phyloP scores from a whole-genome alignment of 2,113 vertebrate genomes.

The Centropristis striata region DNA sequence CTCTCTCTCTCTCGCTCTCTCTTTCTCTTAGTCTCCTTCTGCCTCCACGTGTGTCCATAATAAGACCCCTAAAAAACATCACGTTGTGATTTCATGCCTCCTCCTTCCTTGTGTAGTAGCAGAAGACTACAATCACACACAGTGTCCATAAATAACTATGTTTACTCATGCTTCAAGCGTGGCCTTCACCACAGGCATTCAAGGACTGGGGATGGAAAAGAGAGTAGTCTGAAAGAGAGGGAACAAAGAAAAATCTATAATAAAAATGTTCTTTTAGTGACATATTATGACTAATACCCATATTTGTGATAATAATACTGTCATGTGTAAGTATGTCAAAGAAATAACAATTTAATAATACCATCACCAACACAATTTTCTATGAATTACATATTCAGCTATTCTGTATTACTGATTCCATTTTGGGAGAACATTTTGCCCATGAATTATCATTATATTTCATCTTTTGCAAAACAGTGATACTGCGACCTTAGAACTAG shows the following conservation, averaged over 20 bases:
- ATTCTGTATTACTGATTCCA: not conserved
- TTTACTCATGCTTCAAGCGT: slow-evolving; percentile 51
- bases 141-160: slow-evolving; percentile 59
- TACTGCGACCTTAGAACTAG: not conserved
- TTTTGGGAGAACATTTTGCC: not conserved
- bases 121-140: slow-evolving; percentile 56
- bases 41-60: slow-evolving; percentile 25
- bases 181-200: slow-evolving; percentile 18
- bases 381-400: not conserved
- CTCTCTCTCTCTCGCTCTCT: not conserved
- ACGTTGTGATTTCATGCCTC: slow-evolving; percentile 35
- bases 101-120: slow-evolving; percentile 34
- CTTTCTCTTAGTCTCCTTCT: not conserved
- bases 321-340: not conserved
- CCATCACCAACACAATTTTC: not conserved
- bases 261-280: not conserved
- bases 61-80: slow-evolving; percentile 44
- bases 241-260: slow-evolving; percentile 2
- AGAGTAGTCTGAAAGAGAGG: not conserved
- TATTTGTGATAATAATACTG: not conserved
- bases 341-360: not conserved
- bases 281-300: not conserved
- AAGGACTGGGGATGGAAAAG: slow-evolving; percentile 1
- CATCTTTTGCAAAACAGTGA: not conserved
- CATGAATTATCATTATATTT: not conserved